Percentiles rank a stretch among this genome's conserved stretches.
Evolutionary conservation across 2,113 vertebrate genomes (phyloP).

Genomic region (Hemicordylus capensis): DNA sequence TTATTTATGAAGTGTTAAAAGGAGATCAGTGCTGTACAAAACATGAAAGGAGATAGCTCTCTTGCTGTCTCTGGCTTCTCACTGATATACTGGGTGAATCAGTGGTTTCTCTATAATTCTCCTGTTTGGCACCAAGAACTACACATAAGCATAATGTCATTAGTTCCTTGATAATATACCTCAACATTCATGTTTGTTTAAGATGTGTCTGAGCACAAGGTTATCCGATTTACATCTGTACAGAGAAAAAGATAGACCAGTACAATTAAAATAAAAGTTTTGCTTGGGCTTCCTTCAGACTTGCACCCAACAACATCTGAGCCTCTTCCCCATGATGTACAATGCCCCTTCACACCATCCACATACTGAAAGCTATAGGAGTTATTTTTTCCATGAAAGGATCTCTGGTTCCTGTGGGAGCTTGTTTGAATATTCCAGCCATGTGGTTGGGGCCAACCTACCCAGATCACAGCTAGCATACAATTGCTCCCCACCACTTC

Average conservation of each 20-base stretch:
- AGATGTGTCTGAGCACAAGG: neutral
- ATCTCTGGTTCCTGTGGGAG: no score
- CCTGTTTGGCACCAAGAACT: neutral
- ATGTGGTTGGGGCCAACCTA: no score
- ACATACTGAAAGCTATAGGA: no score
- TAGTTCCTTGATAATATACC: neutral
- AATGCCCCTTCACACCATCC: no score
- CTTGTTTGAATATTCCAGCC: no score
- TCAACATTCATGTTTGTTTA: neutral
- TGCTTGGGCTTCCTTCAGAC: neutral
- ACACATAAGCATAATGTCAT: neutral
- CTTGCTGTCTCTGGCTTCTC: neutral
- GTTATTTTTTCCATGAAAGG: no score
- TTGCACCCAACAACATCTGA: neutral
- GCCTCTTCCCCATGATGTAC: neutral
- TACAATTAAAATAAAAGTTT: neutral
- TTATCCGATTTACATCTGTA: neutral
- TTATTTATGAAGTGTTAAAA: neutral
- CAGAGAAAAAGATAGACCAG: neutral
- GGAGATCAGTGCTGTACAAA: conserved; percentile 4
- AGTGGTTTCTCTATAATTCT: neutral
- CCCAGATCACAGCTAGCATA: no score
- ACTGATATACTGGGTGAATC: neutral
- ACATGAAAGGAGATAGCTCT: neutral
- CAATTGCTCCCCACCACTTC: no score